Conservation (phyloP, 2,113 vertebrate genomes). For the Pavo muticus region DNA sequence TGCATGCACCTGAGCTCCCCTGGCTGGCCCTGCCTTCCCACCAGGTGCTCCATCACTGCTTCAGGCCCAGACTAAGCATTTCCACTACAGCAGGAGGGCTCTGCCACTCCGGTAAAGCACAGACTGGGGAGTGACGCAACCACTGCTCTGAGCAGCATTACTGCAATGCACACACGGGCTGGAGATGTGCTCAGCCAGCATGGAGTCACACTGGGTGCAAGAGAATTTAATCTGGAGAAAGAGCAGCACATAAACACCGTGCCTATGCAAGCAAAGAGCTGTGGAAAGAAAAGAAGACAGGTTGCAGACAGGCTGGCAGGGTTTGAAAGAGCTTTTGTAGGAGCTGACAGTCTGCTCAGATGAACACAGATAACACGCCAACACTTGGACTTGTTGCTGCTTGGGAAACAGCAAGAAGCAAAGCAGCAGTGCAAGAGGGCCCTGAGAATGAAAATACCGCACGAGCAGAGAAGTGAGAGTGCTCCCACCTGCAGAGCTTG, state of each 20-base stretch:
- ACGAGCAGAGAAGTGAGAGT: background rate
- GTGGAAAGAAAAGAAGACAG: background rate
- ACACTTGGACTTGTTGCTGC: background rate
- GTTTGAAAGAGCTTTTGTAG: background rate
- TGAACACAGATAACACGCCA: background rate
- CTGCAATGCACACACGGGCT: background rate
- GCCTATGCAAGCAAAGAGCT: conserved; percentile 8
- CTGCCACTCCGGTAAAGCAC: background rate
- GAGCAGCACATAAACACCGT: conserved; percentile 1
- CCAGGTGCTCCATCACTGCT: too few relatives aligned
- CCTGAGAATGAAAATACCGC: background rate
- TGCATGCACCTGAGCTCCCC: too few relatives aligned
- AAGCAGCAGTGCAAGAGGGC: background rate
- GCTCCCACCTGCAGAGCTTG: accelerated
- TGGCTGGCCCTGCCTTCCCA: too few relatives aligned
- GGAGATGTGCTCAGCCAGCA: background rate
- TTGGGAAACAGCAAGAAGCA: background rate
- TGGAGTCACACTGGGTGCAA: conserved; percentile 2
- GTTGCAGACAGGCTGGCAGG: background rate
- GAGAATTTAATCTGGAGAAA: conserved; percentile 6
- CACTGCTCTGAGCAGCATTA: background rate
- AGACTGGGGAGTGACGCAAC: background rate
- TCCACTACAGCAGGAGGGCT: background rate
- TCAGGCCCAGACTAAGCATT: too few relatives aligned
- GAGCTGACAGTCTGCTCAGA: background rate